A percentile compares a stretch with the other conserved stretches of the same genome.
phyloP scores from a whole-genome alignment of 92 coral and sea anemone species.

The Pocillopora meandrina region DNA sequence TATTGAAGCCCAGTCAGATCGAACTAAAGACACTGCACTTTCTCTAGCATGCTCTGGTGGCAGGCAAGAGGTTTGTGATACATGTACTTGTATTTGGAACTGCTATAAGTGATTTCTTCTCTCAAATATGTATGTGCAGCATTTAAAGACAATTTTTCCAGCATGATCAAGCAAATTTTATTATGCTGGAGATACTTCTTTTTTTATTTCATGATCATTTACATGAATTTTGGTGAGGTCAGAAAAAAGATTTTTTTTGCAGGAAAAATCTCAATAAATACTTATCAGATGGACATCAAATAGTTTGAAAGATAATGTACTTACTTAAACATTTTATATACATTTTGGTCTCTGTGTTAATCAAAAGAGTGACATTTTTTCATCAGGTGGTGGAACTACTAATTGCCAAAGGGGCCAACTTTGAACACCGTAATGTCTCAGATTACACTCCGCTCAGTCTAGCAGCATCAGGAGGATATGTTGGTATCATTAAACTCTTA shows the following conservation, averaged over 20 bases:
- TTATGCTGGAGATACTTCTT: too few relatives aligned
- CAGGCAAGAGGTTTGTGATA: constrained; percentile 85
- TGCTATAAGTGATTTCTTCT: background rate
- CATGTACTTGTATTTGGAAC: background rate
- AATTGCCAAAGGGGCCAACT: constrained; percentile 92
- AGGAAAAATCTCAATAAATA: background rate
- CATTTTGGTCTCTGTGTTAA: too few relatives aligned
- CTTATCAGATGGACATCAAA: background rate
- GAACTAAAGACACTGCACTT: constrained; percentile 97
- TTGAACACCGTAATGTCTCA: constrained; percentile 98
- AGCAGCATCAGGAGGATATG: constrained; percentile 99
- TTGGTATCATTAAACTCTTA: constrained; percentile 90
- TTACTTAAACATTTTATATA: too few relatives aligned
- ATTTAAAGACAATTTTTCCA: too few relatives aligned
- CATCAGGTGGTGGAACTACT: constrained; percentile 95
- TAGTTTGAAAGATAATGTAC: too few relatives aligned
- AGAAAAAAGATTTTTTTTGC: too few relatives aligned
- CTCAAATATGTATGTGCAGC: background rate
- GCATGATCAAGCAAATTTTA: too few relatives aligned
- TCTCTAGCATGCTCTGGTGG: constrained; percentile 99
- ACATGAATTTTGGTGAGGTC: too few relatives aligned
- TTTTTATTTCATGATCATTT: too few relatives aligned
- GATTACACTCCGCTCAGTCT: constrained; percentile 98
- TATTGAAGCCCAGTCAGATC: constrained; percentile 99
- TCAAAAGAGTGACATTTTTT: too few relatives aligned